Conservation (phyloP, 2,113 vertebrate species). For the Oenanthe oenanthe region DNA sequence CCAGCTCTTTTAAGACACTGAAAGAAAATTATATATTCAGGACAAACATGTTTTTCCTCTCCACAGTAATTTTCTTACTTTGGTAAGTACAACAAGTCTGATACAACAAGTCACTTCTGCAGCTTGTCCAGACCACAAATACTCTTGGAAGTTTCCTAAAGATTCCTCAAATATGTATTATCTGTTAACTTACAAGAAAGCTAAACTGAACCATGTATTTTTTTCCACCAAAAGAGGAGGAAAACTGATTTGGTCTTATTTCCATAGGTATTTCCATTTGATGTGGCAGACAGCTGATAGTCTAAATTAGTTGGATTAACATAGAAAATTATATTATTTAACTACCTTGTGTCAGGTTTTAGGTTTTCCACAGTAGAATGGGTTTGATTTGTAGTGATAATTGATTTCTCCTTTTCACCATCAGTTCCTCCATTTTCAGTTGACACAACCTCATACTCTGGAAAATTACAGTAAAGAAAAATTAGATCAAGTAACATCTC, state of each 20-base stretch:
- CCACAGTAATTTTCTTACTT: not conserved
- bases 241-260: not conserved
- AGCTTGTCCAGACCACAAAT: not conserved
- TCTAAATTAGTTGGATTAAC: not conserved
- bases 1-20: not conserved
- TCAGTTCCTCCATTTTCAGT: constrained; percentile 82
- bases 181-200: not conserved
- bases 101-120: not conserved
- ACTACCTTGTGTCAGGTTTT: constrained; percentile 92
- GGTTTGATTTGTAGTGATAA: constrained; percentile 93
- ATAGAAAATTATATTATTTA: not conserved
- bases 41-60: not conserved
- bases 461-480: constrained; percentile 40
- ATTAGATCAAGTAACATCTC: not conserved
- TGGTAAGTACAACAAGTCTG: not conserved
- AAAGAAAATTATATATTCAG: not conserved
- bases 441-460: constrained; percentile 93
- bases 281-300: not conserved
- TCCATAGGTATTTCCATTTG: not conserved
- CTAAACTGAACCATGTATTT: not conserved
- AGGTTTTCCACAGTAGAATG: constrained; percentile 96
- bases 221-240: not conserved
- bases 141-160: not conserved
- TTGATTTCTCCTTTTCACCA: constrained; percentile 81
- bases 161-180: not conserved